Percentiles rank a stretch among this genome's conserved stretches.
phyloP scores from a whole-genome alignment of 2,113 vertebrate species.

The Catharus fuscescens region DNA sequence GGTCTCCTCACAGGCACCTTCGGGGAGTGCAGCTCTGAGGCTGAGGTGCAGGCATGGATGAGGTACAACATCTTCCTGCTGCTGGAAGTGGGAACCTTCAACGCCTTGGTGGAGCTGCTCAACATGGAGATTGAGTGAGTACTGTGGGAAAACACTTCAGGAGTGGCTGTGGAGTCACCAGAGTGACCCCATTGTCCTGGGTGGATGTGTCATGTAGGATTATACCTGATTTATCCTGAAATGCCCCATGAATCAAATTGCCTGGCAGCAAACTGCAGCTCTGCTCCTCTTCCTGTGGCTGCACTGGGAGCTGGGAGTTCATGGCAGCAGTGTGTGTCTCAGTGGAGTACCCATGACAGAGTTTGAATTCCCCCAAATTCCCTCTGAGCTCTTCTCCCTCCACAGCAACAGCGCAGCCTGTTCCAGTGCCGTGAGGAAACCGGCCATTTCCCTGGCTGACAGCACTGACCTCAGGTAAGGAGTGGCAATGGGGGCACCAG shows the following conservation, averaged over 20 bases:
- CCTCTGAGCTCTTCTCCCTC: conserved; percentile 5
- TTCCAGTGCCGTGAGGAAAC: conserved; percentile 95
- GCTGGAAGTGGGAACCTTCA: conserved; percentile 92
- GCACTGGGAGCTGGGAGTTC: not conserved
- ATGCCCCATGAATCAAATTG: accelerated
- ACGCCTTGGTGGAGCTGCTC: conserved; percentile 94
- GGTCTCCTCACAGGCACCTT: conserved; percentile 84
- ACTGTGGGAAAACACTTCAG: not conserved
- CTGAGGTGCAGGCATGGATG: conserved; percentile 93
- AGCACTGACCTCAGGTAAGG: conserved; percentile 90
- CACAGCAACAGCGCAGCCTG: conserved; percentile 94
- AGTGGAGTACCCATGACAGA: accelerated
- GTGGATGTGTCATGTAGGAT: not conserved
- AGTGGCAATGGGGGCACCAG: not conserved
- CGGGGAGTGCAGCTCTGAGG: conserved; percentile 89
- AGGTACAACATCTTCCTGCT: conserved; percentile 95
- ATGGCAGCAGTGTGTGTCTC: not conserved
- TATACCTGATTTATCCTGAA: not conserved
- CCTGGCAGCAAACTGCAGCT: not conserved
- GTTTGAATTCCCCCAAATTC: not conserved
- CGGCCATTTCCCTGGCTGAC: conserved; percentile 96
- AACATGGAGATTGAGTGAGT: conserved; percentile 99
- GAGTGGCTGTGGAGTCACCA: not conserved
- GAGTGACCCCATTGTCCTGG: not conserved
- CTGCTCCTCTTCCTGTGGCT: not conserved